These are phyloP conservation scores for Cataglyphis rosenhaueri DNA, from an alignment of 2,888 invertebrate species.

Conservation along the genomic window DNA sequence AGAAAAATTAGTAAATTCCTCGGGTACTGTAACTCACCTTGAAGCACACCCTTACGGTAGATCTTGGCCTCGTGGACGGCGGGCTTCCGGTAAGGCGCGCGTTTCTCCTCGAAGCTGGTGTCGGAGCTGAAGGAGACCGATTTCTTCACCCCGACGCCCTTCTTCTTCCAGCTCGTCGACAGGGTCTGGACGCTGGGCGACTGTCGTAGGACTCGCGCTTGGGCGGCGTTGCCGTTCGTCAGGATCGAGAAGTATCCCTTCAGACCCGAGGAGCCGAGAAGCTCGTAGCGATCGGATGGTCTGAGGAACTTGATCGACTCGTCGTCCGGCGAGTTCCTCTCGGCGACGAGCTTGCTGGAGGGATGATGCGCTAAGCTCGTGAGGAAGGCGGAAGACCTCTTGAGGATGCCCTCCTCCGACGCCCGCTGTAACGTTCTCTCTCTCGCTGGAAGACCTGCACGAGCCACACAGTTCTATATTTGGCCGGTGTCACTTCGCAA, in stretches of 20 bases:
- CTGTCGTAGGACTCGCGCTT: not conserved
- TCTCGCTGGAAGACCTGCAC: constrained; percentile 49
- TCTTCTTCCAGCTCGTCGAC: constrained; percentile 71
- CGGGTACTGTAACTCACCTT: constrained; percentile 73
- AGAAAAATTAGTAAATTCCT: not conserved
- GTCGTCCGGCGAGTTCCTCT: constrained; percentile 47
- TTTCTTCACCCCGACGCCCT: constrained; percentile 79
- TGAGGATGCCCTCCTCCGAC: constrained; percentile 70
- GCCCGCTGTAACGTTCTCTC: constrained; percentile 36
- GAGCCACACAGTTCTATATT: constrained; percentile 44
- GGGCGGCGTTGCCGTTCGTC: constrained; percentile 5
- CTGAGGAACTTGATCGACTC: constrained; percentile 2
- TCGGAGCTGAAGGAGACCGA: constrained; percentile 84
- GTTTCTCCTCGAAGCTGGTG: constrained; percentile 80
- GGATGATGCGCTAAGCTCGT: constrained; percentile 72
- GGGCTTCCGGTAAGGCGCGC: constrained; percentile 70
- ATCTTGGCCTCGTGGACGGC: constrained; percentile 83
- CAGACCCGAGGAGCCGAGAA: constrained; percentile 3
- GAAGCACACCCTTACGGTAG: constrained; percentile 82
- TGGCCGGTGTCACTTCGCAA: constrained; percentile 24
- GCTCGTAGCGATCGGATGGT: constrained; percentile 26
- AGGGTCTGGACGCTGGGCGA: constrained; percentile 25
- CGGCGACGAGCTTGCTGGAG: constrained; percentile 55
- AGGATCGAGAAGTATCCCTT: constrained; percentile 62
- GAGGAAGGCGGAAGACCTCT: constrained; percentile 76